Base-by-base conservation (phyloP, 2,888 invertebrate species). In the Brassicogethes aeneus region DNA sequence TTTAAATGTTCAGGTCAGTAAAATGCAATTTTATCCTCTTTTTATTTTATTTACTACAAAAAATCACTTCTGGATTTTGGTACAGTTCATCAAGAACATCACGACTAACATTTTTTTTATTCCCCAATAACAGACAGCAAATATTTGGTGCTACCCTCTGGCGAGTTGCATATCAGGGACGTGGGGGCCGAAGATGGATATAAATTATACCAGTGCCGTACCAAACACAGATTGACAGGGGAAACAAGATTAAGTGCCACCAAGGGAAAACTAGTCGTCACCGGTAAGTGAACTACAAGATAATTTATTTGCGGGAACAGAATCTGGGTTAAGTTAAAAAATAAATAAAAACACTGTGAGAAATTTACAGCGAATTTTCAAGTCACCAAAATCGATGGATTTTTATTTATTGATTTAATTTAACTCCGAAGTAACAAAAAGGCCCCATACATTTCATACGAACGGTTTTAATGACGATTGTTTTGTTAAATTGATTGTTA, bases 101-200 rank as follows among this genome's bases (percentile, higher is more conserved):
- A 23, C 23, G 5, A 23, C 23, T 23, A 23, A 23, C 23, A 23
- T 7, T 23, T 23, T 23, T 23, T 23, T 7, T 12, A 12, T 43
- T 44, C 41, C 45, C n/a, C 39, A 46, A 30, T 35, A 34, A 55
- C 74, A 94, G 95, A 93, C 71, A 92, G 91, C 57, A 92, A 95
- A 78, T 92, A 93, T 66, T 79, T 94, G 68, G 93, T 95, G 34
- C 75, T 95, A 46, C 89, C 92, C 53, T 90, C 92, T 60, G 95
- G 95, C 51, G 94, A 95, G 70, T 77, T 96, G 50, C 94, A 95
- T 70, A 92, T 95, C 60, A 82, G 90, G 62, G 91, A 94, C 74
- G 93, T 94, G 46, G 88, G 89, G 68, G 90, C 90, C 48, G 91
- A 91, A 68, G 94, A 95, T 69, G 91, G 91, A 48, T 89, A 88